Percentiles rank a stretch among this genome's conserved stretches.
Evolutionary conservation across 2,113 vertebrate genomes (phyloP).

Genomic region (Pomatostomus ruficeps): DNA sequence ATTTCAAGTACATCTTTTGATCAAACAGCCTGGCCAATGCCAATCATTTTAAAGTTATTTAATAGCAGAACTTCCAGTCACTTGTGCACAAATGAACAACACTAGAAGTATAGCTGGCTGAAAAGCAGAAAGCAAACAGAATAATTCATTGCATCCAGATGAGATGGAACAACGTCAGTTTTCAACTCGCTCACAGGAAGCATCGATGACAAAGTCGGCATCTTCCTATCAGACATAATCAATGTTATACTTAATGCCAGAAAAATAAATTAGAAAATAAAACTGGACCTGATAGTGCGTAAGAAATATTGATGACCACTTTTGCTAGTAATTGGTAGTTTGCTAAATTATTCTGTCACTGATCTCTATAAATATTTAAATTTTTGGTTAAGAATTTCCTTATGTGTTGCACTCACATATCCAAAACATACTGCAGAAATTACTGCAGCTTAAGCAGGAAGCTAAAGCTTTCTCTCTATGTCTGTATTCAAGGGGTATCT

Average conservation of each 20-base stretch:
- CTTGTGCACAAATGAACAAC: constrained; percentile 30
- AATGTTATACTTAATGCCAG: neutral
- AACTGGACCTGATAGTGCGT: neutral
- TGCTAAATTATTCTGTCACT: neutral
- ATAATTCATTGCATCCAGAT: constrained; percentile 24
- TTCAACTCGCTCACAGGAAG: neutral
- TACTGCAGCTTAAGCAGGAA: neutral
- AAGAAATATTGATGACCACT: neutral
- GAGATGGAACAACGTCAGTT: constrained; percentile 1
- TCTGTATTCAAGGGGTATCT: neutral
- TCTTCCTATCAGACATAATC: neutral
- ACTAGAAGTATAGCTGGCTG: neutral
- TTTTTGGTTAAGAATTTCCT: neutral
- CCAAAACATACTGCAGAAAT: neutral
- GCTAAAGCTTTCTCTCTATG: neutral
- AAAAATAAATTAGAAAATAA: constrained; percentile 36
- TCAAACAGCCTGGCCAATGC: constrained; percentile 56
- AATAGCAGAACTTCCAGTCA: constrained; percentile 42
- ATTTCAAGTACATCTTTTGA: constrained; percentile 70
- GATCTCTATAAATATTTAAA: constrained; percentile 5
- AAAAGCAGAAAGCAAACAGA: constrained; percentile 32
- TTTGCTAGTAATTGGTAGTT: neutral
- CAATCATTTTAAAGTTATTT: constrained; percentile 68
- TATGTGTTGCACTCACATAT: neutral
- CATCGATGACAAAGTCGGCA: neutral